Evolutionary conservation across 2,888 invertebrate species (phyloP), one percentile per base, ranked within the genome.

Genomic region (Neoaliturus tenellus): DNA sequence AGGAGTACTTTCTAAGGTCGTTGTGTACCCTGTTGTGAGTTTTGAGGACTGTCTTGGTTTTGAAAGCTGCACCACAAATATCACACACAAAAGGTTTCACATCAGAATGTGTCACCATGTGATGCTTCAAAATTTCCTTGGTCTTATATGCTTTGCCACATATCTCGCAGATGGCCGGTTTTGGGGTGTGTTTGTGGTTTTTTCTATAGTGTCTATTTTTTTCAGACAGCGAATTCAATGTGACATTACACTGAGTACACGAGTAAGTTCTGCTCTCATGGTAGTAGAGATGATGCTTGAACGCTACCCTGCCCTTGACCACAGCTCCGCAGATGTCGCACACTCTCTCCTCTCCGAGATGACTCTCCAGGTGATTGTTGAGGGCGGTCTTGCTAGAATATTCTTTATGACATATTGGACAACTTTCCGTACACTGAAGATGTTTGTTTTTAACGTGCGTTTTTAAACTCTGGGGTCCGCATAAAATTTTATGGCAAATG

Each of bases 1-100:
- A 81, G 5, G 58, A 23, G 23, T 81, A 81, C 35, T 58, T 58
- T 12, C 35, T 20, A 14, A 39, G 3, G 12, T 33, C 35, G 31
- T 41, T 81, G 35, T 81, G 81, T 8, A 81, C 67, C 39, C 81
- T 81, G 12, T 39, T 31, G 55, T 81, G 81, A 67, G 81, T 81
- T 39, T 20, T 58, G 23, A 81, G 41, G 5, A 41, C 67, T 3
- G 35, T 28, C 10, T 58, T 62, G 4, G 23, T 33, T 23, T 81
- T 81, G 55, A 62, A 81, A 6, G 62, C 28, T 8, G 58, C 62
- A 4, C 81, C 81, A 25, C 81, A 81, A 25, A 81, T 25, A 12
- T 35, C 41, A 39, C 81, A 81, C 39, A 39, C 35, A 17, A 3
- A 58, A 10, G 35, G 23, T 28, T 44, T 58, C 28, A 41, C 62